Conservation (phyloP, 2,113 vertebrate species). For the Centrocercus urophasianus region DNA sequence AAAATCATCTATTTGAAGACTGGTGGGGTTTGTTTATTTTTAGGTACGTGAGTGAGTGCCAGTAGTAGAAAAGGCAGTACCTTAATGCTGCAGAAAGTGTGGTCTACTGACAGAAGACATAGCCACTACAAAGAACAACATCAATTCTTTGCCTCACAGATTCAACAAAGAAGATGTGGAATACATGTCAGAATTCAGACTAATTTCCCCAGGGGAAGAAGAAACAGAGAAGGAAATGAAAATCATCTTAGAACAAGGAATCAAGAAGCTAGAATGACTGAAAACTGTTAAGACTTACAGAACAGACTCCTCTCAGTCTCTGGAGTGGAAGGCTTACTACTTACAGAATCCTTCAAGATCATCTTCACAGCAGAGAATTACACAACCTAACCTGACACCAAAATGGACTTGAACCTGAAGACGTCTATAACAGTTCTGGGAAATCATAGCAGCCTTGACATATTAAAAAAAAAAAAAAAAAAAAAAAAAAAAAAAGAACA, state of each 20-base stretch:
- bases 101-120: not conserved
- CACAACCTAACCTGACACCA: not conserved
- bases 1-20: not conserved
- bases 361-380: not conserved
- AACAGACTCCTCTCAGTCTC: not conserved
- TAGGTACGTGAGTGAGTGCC: not conserved
- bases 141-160: not conserved
- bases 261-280: slow-evolving; percentile 36
- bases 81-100: not conserved
- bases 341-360: not conserved
- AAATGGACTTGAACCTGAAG: not conserved
- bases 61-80: not conserved
- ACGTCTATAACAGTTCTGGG: not conserved
- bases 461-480: not conserved
- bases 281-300: not conserved
- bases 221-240: slow-evolving; percentile 36
- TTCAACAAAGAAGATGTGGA: slow-evolving; percentile 25
- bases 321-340: not conserved
- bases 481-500: not conserved
- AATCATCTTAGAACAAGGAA: slow-evolving; percentile 48
- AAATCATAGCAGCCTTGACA: not conserved
- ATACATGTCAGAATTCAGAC: slow-evolving; percentile 36
- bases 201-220: slow-evolving; percentile 49
- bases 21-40: not conserved
- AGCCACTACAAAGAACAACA: not conserved